Evolutionary conservation across 2,113 vertebrate species (phyloP).

Genomic region (Boleophthalmus pectinirostris): DNA sequence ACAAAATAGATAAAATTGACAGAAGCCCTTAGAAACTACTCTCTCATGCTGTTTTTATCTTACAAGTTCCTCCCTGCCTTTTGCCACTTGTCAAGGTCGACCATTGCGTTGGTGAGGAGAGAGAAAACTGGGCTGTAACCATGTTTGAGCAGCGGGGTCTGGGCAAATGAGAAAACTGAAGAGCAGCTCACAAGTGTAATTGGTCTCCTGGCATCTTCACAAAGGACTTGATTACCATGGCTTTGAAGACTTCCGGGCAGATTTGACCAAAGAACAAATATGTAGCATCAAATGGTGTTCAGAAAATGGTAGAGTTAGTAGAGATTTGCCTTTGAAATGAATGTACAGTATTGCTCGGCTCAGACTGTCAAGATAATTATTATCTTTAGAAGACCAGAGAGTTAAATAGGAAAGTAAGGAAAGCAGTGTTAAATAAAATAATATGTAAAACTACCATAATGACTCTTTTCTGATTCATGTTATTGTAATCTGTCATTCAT

Average conservation of each 20-base stretch:
- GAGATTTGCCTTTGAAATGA: neutral
- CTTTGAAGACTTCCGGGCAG: conserved; percentile 75
- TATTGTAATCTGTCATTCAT: too few species aligned
- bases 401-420: too few species aligned
- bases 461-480: too few species aligned
- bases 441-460: too few species aligned
- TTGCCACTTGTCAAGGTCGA: conserved; percentile 67
- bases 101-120: conserved; percentile 45
- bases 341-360: too few species aligned
- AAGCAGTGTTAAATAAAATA: too few species aligned
- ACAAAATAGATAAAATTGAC: neutral
- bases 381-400: too few species aligned
- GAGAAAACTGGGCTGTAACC: conserved; percentile 51
- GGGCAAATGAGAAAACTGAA: conserved; percentile 63
- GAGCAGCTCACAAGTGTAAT: conserved; percentile 71
- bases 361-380: too few species aligned
- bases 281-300: conserved; percentile 64
- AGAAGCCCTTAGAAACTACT: conserved; percentile 26
- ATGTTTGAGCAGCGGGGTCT: conserved; percentile 66
- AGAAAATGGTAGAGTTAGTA: conserved; percentile 32
- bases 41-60: conserved; percentile 38
- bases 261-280: conserved; percentile 76
- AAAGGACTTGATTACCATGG: conserved; percentile 71
- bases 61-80: conserved; percentile 41
- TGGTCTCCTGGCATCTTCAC: conserved; percentile 76